phyloP scores from a whole-genome alignment of 2,888 invertebrate species.

The Nowickia ferox region DNA sequence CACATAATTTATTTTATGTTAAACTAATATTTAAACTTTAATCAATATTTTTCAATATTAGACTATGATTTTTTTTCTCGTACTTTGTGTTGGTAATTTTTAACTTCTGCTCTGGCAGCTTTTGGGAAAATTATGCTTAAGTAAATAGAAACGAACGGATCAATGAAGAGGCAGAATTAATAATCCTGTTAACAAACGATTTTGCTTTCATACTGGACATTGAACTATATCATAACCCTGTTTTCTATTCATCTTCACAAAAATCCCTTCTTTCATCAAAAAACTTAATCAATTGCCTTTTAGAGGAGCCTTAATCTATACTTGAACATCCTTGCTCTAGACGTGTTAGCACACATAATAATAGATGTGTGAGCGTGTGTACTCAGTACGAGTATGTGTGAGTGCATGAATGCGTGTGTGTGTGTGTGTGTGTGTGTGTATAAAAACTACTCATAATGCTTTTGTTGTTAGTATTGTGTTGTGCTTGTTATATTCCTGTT shows the following conservation, averaged over 20 bases:
- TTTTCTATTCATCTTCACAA: conserved; percentile 38
- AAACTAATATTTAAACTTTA: conserved; percentile 81
- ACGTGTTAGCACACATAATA: conserved; percentile 1
- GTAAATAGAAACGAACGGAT: neutral
- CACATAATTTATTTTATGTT: conserved; percentile 79
- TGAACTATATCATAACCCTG: conserved; percentile 13
- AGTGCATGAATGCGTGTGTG: neutral
- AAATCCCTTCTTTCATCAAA: conserved; percentile 60
- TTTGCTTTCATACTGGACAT: conserved; percentile 18
- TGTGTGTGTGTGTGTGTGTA: neutral
- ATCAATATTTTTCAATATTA: conserved; percentile 74
- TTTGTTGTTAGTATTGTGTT: conserved; percentile 46
- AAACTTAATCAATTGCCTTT: conserved; percentile 63
- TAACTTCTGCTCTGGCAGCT: neutral
- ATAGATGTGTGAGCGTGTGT: neutral
- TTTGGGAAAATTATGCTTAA: conserved; percentile 28
- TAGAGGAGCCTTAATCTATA: conserved; percentile 46
- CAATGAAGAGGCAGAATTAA: conserved; percentile 1
- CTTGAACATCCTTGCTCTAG: conserved; percentile 28
- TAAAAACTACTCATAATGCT: conserved; percentile 12
- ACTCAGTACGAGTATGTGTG: neutral
- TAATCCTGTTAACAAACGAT: conserved; percentile 38
- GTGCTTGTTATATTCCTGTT: conserved; percentile 39
- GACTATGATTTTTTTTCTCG: neutral
- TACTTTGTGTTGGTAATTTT: neutral